These are phyloP conservation scores for Nautilus pompilius DNA, from an alignment of 1,140 invertebrate genomes.

Conservation along the genomic window DNA sequence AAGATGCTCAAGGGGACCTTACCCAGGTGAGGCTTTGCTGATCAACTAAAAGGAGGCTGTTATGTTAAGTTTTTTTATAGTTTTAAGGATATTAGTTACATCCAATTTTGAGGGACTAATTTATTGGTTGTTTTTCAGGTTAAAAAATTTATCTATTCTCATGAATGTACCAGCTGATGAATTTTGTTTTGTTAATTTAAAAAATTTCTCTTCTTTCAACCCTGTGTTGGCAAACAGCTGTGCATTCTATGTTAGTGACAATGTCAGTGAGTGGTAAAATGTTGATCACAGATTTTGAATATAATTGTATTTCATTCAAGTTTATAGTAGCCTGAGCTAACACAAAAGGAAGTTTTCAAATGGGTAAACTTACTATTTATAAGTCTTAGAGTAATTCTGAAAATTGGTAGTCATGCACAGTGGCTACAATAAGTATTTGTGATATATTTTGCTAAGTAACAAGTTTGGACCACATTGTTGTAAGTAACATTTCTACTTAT, in stretches of 20 bases:
- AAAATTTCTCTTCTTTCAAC: background rate
- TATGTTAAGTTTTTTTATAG: too few species aligned
- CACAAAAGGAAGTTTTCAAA: background rate
- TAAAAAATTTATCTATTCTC: background rate
- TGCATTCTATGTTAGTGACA: background rate
- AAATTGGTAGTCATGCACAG: too few species aligned
- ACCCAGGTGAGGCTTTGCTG: conserved; percentile 54
- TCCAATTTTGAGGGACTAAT: background rate
- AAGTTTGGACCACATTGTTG: too few species aligned
- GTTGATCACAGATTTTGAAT: background rate
- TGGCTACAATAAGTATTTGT: too few species aligned
- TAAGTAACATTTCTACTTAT: too few species aligned
- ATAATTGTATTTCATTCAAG: background rate
- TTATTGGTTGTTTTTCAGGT: background rate
- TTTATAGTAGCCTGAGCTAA: background rate
- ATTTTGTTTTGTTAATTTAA: background rate
- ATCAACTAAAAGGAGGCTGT: background rate
- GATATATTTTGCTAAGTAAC: too few species aligned
- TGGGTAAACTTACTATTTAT: too few species aligned
- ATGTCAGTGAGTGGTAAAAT: background rate
- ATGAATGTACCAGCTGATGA: background rate
- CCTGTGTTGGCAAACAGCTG: background rate
- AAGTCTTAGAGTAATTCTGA: too few species aligned
- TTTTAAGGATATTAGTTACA: background rate
- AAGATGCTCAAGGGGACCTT: conserved; percentile 72